A percentile compares a stretch with the other conserved stretches of the same genome.
These are phyloP conservation scores for Eledona agricola DNA, from an alignment of 2,888 invertebrate species.

Conservation along the genomic window DNA sequence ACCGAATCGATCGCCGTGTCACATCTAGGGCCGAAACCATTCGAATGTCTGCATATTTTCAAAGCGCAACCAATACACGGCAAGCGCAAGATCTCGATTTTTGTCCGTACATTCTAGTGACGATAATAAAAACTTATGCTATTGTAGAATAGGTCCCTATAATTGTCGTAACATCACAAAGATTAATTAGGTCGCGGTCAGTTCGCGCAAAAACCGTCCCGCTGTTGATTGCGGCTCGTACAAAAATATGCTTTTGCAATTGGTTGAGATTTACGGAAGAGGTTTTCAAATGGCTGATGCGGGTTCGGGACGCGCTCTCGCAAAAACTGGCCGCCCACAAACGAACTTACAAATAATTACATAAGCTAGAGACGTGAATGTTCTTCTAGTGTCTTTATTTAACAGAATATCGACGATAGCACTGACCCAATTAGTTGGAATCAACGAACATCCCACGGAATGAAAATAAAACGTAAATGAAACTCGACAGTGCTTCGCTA, in stretches of 20 bases:
- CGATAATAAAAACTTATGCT: constrained; percentile 46
- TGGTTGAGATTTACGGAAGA: not conserved
- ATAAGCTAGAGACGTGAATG: constrained; percentile 31
- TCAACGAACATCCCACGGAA: constrained; percentile 30
- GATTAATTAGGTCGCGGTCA: constrained; percentile 41
- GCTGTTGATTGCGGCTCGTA: constrained; percentile 30
- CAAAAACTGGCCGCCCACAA: constrained; percentile 29
- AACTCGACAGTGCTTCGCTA: not conserved
- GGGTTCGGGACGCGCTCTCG: constrained; percentile 27
- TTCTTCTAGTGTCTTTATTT: constrained; percentile 30
- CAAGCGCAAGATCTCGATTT: constrained; percentile 28
- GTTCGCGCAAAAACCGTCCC: constrained; percentile 32
- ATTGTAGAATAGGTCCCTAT: constrained; percentile 55
- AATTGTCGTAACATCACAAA: constrained; percentile 56
- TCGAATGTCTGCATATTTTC: constrained; percentile 16
- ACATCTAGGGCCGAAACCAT: constrained; percentile 1
- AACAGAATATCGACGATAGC: constrained; percentile 15
- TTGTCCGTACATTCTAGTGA: constrained; percentile 31
- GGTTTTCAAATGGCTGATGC: constrained; percentile 9
- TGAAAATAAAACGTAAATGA: constrained; percentile 12
- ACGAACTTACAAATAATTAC: constrained; percentile 35
- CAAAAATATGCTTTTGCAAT: constrained; percentile 38
- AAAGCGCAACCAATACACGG: constrained; percentile 27
- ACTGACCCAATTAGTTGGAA: constrained; percentile 24
- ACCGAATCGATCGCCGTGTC: constrained; percentile 3